Evolutionary conservation across 1,140 invertebrate species (phyloP).

Genomic region (roundworm (Caenorhabditis elegans)): WBcel235 BX284606.5:4712001-4712500

Average conservation of each 20-base stretch:
- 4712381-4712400: constrained; percentile 62
- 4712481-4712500: too few species aligned
- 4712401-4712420: constrained; percentile 51
- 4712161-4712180: background rate
- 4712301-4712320: background rate
- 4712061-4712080: background rate
- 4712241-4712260: background rate
- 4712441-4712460: too few species aligned
- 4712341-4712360: constrained; percentile 14
- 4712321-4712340: background rate
- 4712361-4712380: constrained; percentile 54
- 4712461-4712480: too few species aligned
- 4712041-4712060: background rate
- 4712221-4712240: too few species aligned
- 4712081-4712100: background rate
- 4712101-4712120: background rate
- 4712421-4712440: constrained; percentile 28
- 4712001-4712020: background rate
- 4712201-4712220: background rate
- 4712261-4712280: background rate
- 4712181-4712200: background rate
- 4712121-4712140: background rate
- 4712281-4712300: constrained; percentile 15
- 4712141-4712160: background rate
- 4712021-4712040: background rate